phyloP scores from a whole-genome alignment of 2,888 invertebrate genomes.

The Erebia palarica region DNA sequence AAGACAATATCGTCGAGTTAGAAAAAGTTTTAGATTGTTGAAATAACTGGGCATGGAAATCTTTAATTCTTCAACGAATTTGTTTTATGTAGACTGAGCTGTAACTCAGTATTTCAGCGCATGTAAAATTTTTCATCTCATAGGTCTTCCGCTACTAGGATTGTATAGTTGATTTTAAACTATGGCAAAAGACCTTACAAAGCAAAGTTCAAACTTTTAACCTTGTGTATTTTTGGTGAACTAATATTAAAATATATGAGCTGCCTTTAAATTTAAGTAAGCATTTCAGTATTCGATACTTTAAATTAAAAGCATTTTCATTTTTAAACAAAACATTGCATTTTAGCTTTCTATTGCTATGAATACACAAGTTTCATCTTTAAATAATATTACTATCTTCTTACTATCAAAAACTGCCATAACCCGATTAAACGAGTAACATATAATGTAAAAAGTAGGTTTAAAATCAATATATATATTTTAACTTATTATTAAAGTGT shows the following conservation, averaged over 20 bases:
- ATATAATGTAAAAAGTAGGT: conserved; percentile 21
- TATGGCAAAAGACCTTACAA: not conserved
- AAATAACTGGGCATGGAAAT: conserved; percentile 19
- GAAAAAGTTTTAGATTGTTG: conserved; percentile 39
- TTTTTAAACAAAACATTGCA: not conserved
- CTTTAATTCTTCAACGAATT: conserved; percentile 1
- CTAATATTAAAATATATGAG: not conserved
- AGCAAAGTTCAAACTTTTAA: not conserved
- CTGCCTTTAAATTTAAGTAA: not conserved
- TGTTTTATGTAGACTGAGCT: not conserved
- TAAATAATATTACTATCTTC: not conserved
- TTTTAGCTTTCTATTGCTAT: not conserved
- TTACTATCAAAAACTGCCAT: conserved; percentile 32
- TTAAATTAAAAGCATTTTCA: not conserved
- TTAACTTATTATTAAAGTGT: conserved; percentile 14
- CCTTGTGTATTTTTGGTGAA: not conserved
- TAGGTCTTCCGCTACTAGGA: not conserved
- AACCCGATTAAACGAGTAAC: conserved; percentile 20
- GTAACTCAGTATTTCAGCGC: not conserved
- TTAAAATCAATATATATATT: conserved; percentile 11
- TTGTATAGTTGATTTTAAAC: not conserved
- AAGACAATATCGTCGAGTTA: conserved; percentile 71
- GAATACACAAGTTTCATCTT: not conserved
- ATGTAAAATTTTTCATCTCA: not conserved
- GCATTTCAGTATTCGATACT: not conserved